Percentiles rank a stretch among this genome's conserved stretches.
Conservation (phyloP, 1,140 invertebrate genomes). For the Brachionus koreanus region DNA sequence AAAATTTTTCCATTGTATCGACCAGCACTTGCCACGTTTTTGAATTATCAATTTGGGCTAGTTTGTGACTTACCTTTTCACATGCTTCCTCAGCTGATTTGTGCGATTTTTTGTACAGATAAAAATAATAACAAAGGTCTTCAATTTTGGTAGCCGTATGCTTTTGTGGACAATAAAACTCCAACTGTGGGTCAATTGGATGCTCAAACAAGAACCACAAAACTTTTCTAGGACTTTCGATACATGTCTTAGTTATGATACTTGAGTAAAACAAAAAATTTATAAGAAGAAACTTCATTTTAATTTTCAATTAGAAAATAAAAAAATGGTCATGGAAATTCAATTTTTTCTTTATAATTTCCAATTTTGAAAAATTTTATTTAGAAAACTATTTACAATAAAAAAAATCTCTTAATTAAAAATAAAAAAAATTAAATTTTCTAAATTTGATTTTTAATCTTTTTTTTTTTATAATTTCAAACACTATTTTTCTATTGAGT, state of each 20-base stretch:
- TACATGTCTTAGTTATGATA: background rate
- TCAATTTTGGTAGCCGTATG: background rate
- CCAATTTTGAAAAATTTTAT: too few relatives aligned
- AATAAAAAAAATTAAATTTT: too few relatives aligned
- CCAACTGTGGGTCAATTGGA: background rate
- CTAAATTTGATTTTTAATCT: too few relatives aligned
- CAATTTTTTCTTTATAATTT: too few relatives aligned
- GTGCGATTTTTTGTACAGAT: slow-evolving; percentile 5
- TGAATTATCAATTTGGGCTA: background rate
- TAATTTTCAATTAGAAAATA: background rate
- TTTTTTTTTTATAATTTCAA: too few relatives aligned
- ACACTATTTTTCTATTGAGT: too few relatives aligned
- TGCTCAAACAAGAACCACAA: slow-evolving; percentile 8
- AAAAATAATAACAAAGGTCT: slow-evolving; percentile 2
- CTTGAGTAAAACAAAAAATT: background rate
- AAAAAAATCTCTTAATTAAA: too few relatives aligned
- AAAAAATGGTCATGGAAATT: too few relatives aligned
- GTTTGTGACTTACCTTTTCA: slow-evolving; percentile 5
- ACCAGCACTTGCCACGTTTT: background rate
- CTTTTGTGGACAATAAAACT: slow-evolving; percentile 31
- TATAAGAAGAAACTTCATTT: background rate
- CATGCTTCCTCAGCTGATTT: background rate
- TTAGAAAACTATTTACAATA: too few relatives aligned
- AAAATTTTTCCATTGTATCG: background rate
- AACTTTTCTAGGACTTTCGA: slow-evolving; percentile 4